Base-by-base conservation (phyloP, 2,888 invertebrate species). In the Notocelia uddmanniana region DNA sequence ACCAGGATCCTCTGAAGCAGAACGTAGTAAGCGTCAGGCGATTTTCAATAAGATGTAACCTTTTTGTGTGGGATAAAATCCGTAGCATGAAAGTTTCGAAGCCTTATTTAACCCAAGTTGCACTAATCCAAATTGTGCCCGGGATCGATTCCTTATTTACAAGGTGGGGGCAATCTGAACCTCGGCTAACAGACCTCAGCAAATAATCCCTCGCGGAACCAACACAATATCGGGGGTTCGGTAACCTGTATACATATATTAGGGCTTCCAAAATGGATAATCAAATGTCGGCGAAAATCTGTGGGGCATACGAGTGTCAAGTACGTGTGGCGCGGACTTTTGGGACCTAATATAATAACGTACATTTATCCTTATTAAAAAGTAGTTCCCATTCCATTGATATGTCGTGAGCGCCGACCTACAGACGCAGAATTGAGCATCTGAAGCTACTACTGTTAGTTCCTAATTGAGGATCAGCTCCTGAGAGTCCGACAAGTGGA, bases 71-170 rank as follows among this genome's bases (percentile, higher is more conserved):
- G 34, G 15, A 13, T 8, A 8, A 45, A 45, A n/a, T 26, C 26
- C n/a, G 55, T 21, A 5, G 21, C 26, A 19, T 26, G 45, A 13
- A 64, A 64, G 64, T 54, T 64, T 34, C 21, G 41, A 66, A 66
- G 21, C 52, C 41, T 41, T 66, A 55, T 37, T 63, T 63, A 58
- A 66, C 59, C 41, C 45, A 60, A 71, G 59, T 67, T 52, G 66
- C 41, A 50, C 63, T 70, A 66, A 59, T 71, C 66, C 71, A 23
- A 71, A 71, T 59, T 59, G 41, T 60, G 31, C 13, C 26, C 52
- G 59, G 59, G 41, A 31, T 67, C 66, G 66, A 71, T 71, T 45
- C 62, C 52, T 54, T 70, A 70, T 66, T 70, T 70, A 66, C 70
- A 70, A 70, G 52, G 50, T 50, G 23, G 45, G 31, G 21, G 66